phyloP scores from a whole-genome alignment of 2,888 invertebrate genomes.

The Prosapia bicincta region DNA sequence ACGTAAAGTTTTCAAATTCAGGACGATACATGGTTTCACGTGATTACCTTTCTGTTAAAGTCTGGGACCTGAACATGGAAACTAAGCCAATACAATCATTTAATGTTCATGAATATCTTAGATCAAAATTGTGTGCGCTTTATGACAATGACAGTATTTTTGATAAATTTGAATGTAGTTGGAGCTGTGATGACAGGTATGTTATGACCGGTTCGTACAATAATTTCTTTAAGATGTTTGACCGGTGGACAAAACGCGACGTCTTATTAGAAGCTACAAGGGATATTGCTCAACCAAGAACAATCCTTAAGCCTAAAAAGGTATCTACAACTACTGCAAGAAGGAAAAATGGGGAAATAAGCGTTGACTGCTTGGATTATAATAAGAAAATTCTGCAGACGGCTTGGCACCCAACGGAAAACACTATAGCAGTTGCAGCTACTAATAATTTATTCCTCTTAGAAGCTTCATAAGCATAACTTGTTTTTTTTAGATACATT shows the following conservation, averaged over 20 bases:
- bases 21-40: constrained; percentile 98
- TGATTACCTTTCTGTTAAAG: constrained; percentile 98
- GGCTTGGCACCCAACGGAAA: constrained; percentile 99
- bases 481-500: neutral
- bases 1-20: constrained; percentile 98
- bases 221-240: constrained; percentile 98
- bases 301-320: constrained; percentile 88
- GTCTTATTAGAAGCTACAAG: constrained; percentile 93
- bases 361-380: constrained; percentile 98
- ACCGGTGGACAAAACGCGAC: constrained; percentile 82
- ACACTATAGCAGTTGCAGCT: constrained; percentile 97
- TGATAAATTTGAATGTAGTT: constrained; percentile 99
- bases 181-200: constrained; percentile 97
- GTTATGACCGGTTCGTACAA: constrained; percentile 99
- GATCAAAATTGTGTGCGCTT: constrained; percentile 95
- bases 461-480: constrained; percentile 81
- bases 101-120: constrained; percentile 95
- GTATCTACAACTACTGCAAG: constrained; percentile 60
- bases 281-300: constrained; percentile 92
- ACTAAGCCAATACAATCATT: constrained; percentile 96
- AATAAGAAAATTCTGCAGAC: constrained; percentile 99
- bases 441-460: constrained; percentile 99
- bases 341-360: constrained; percentile 96
- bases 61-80: constrained; percentile 99
- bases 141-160: constrained; percentile 99